Evolutionary conservation across 2,113 vertebrate species (phyloP), one percentile per base, ranked within the genome.

Genomic region (Sebastes schlegelii): DNA sequence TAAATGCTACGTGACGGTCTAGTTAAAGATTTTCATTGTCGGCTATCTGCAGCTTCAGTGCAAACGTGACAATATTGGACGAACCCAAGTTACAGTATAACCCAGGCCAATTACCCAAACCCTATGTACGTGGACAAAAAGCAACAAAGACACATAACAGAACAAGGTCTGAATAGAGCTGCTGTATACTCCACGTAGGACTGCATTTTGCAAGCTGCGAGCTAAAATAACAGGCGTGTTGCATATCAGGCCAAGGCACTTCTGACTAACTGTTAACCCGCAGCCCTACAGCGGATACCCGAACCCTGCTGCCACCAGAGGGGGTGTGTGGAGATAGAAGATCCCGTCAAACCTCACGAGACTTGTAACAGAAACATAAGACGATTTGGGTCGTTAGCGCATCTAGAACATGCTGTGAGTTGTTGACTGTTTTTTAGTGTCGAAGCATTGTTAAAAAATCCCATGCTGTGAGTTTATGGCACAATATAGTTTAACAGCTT

Each of bases 161-260:
- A n/a, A 13, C 1, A 0, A 46, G 13, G 9, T 74, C 16, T 67
- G 60, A 63, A 70, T 8, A 17, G 66, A 78, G 75, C 45, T 1
- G 75, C 45, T 1, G 19, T 58, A 5, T 62, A 16, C 65, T 49
- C 62, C 19, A 64, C 23, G 3, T 46, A 64, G 74, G 66, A 74
- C 62, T 75, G 71, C 84, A 83, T 90, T 83, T 73, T 83, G 62
- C 78, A 72, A 79, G 77, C 73, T 34, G 34, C 34, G 3, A 34
- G 34, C 34, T 34, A 85, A 85, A 77, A 74, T 60, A 79, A 81
- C 23, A 62, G 77, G 71, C 72, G 21, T 51, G 61, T 63, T 84
- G 77, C 71, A 75, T 74, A 64, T 90, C 77, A 76, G 86, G 86
- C 92, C 91, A 94, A 94, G 94, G 94, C 93, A 94, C 93, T 92